Evolutionary conservation across 2,113 vertebrate genomes (phyloP), one percentile per base, ranked within the genome.

Genomic region (Zosterops pallidus): DNA sequence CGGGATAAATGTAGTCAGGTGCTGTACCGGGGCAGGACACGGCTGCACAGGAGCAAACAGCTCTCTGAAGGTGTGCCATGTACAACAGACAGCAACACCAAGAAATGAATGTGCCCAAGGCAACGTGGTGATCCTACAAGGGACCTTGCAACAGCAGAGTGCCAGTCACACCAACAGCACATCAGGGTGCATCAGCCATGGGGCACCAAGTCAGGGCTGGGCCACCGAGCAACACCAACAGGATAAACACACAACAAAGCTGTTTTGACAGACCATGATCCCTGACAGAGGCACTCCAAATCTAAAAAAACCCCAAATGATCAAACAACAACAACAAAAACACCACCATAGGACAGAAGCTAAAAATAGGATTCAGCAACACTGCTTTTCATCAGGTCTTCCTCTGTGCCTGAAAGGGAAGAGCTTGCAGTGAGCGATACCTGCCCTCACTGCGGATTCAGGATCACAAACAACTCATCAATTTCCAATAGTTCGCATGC

Each of bases 1-100:
- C 0, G 2, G 50, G n/a, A 28, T 9, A 1, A 26, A 9, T 1
- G 15, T 50, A 16, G 13, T 9, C 7, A 2, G 50, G 69, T 3
- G 11, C 33, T 21, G 25, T 42, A 31, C 6, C 1, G 3, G 44
- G 57, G 57, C 57, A 28, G 64, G 44, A 24, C 79, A 35, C 0
- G 3, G n/a, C 52, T 26, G n/a, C 63, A 13, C 2, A 2, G 53
- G 19, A 29, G 29, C 25, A 19, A 3, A 6, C 44, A 28, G 37
- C 35, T 9, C 78, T 39, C 55, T 15, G 65, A 19, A 5, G 24
- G 14, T 12, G 19, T n/a, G 44, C 8, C 44, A 14, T 0, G 9
- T 1, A 5, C 55, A 9, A 1, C 15, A 50, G 11, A 44, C 74
- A 69, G 53, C 74, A 33, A 24, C 9, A 83, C 26, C 59, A 31